Evolutionary conservation across 2,888 invertebrate species (phyloP).

Genomic region (Villa cingulata): DNA sequence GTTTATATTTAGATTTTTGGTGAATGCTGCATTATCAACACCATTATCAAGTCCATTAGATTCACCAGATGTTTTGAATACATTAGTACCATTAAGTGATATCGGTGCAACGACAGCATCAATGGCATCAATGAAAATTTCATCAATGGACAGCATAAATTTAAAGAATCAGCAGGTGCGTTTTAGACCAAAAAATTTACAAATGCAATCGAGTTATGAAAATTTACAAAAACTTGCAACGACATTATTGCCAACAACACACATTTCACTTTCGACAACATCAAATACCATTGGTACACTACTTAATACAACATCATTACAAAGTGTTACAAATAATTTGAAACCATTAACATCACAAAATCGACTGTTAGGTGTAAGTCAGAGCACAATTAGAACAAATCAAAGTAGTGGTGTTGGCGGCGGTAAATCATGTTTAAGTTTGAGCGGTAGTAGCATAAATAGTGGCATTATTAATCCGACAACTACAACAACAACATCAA

Average conservation of each 20-base stretch:
- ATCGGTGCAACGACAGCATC: constrained; percentile 34
- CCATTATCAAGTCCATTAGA: constrained; percentile 72
- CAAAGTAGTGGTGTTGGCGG: constrained; percentile 11
- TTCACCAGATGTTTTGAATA: constrained; percentile 53
- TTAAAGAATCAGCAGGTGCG: constrained; percentile 35
- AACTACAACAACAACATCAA: background rate
- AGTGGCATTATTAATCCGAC: background rate
- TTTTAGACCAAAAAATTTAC: constrained; percentile 44
- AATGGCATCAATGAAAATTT: constrained; percentile 34
- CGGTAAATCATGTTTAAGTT: constrained; percentile 24
- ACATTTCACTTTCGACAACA: constrained; percentile 13
- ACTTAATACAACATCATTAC: constrained; percentile 1
- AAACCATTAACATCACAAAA: background rate
- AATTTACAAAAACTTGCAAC: constrained; percentile 33
- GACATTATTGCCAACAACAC: constrained; percentile 24
- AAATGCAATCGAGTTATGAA: constrained; percentile 30
- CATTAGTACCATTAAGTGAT: constrained; percentile 33
- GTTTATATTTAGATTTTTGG: constrained; percentile 58
- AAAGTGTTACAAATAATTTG: background rate
- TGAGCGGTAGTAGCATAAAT: constrained; percentile 21
- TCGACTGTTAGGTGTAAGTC: constrained; percentile 3
- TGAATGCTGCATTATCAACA: constrained; percentile 64
- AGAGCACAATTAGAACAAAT: constrained; percentile 5
- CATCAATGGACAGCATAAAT: constrained; percentile 35
- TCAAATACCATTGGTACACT: constrained; percentile 16